A percentile compares a stretch with the other conserved stretches of the same genome.
These are phyloP conservation scores for Melanostoma scalare DNA, from an alignment of 2,888 invertebrate genomes.

Conservation along the genomic window DNA sequence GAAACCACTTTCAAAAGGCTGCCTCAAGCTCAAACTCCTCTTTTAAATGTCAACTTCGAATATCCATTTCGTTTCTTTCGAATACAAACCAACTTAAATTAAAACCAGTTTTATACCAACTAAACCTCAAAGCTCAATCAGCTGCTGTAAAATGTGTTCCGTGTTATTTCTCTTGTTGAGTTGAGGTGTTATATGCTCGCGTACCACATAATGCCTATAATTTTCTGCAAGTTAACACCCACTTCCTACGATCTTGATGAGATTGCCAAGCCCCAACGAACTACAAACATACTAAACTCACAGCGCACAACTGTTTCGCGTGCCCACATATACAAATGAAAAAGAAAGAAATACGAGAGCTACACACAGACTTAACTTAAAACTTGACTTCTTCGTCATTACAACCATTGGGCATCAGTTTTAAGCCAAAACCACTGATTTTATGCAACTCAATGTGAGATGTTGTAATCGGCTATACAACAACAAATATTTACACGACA, in stretches of 20 bases:
- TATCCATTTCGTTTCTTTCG: too few relatives aligned
- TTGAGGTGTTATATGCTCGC: slow-evolving; percentile 51
- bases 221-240: slow-evolving; percentile 72
- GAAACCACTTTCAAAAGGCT: too few relatives aligned
- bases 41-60: too few relatives aligned
- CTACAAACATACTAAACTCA: slow-evolving; percentile 31
- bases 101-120: slow-evolving; percentile 38
- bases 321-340: neutral
- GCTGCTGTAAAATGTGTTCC: slow-evolving; percentile 56
- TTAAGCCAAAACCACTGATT: slow-evolving; percentile 46
- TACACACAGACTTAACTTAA: neutral
- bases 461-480: slow-evolving; percentile 58
- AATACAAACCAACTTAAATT: too few relatives aligned
- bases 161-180: slow-evolving; percentile 42
- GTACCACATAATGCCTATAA: slow-evolving; percentile 58
- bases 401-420: slow-evolving; percentile 17
- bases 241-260: slow-evolving; percentile 72
- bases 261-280: slow-evolving; percentile 50
- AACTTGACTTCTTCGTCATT: slow-evolving; percentile 48
- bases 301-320: slow-evolving; percentile 48
- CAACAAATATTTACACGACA: slow-evolving; percentile 6
- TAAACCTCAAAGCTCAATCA: slow-evolving; percentile 62
- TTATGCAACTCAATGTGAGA: slow-evolving; percentile 64
- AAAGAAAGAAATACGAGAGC: slow-evolving; percentile 6
- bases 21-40: too few relatives aligned